Evolutionary conservation across 2,888 invertebrate genomes (phyloP), one percentile per base, ranked within the genome.

Genomic region (Diarsia dahlii): DNA sequence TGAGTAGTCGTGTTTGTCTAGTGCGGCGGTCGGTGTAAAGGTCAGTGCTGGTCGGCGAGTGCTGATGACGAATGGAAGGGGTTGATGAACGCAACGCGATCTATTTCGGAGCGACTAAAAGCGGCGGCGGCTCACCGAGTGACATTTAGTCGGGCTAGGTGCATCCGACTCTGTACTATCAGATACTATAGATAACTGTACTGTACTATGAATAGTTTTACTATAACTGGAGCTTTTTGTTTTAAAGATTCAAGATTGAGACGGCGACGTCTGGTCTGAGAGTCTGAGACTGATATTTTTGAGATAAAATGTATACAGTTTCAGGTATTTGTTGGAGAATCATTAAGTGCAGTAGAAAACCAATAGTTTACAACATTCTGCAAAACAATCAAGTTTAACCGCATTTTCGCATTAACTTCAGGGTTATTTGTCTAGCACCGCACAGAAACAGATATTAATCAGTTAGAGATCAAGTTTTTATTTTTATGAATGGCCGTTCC

Each of bases 101-200:
- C 96, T 96, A 96, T 96, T 96, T 96, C 90, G 93, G 95, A 95
- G 93, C 95, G 93, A 94, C 95, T 96, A 96, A 95, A 96, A 93
- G 91, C 93, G 94, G 93, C 93, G 89, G 87, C 91, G 91, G 94
- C 94, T 94, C 95, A 95, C 95, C 95, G 94, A 96, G 93, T 96
- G 96, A 96, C 96, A 96, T 96, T 96, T 96, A 94, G 92, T 91
- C 91, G 91, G 88, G 93, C 94, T 94, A 94, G 95, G 93, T 96
- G 95, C 96, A 96, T 95, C 95, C 92, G 92, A 94, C 91, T 88
- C 90, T 90, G 89, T 89, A 92, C 92, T 91, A 92, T 91, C 91
- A 89, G 90, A 91, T 88, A 89, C 82, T 91, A 90, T 87, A 91
- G 88, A 90, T 89, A 88, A 89, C 87, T 89, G 74, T 76, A 78